A percentile compares a stretch with the other conserved stretches of the same genome.
These are phyloP conservation scores for Glyptemys insculpta DNA, from an alignment of 2,797 vertebrate species.

Conservation along the genomic window DNA sequence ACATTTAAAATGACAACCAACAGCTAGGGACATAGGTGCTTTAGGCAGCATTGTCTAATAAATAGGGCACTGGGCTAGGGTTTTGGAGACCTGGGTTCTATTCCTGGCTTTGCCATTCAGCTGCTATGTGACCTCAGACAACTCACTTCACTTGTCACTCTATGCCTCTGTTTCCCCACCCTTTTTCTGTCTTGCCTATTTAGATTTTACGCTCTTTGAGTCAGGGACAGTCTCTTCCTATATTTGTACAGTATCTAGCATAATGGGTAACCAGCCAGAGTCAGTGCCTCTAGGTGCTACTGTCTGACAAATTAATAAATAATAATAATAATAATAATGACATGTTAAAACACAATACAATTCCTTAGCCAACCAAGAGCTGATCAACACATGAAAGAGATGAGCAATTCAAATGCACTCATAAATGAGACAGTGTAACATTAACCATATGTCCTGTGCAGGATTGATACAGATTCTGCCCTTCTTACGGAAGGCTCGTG, in stretches of 20 bases:
- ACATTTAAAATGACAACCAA: constrained; percentile 23
- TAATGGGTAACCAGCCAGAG: neutral
- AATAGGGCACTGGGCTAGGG: fast-evolving
- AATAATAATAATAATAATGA: no score
- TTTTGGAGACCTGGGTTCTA: neutral
- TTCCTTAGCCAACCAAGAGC: neutral
- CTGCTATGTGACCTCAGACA: fast-evolving
- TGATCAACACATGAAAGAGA: neutral
- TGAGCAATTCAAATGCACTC: neutral
- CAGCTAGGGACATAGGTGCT: neutral
- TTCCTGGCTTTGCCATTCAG: neutral
- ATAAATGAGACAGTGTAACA: constrained; percentile 15
- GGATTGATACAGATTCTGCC: constrained; percentile 25
- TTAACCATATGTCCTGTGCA: constrained; percentile 29
- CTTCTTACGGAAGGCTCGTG: constrained; percentile 22
- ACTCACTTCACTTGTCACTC: neutral
- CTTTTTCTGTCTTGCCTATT: neutral
- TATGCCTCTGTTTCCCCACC: fast-evolving
- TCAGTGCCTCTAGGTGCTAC: fast-evolving
- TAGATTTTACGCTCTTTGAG: neutral
- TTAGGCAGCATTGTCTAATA: neutral
- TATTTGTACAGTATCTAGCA: fast-evolving
- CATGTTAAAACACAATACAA: fast-evolving
- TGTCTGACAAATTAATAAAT: neutral
- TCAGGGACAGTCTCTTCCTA: neutral